These are phyloP conservation scores for Alitta virens DNA, from an alignment of 2,888 invertebrate genomes.

Conservation along the genomic window DNA sequence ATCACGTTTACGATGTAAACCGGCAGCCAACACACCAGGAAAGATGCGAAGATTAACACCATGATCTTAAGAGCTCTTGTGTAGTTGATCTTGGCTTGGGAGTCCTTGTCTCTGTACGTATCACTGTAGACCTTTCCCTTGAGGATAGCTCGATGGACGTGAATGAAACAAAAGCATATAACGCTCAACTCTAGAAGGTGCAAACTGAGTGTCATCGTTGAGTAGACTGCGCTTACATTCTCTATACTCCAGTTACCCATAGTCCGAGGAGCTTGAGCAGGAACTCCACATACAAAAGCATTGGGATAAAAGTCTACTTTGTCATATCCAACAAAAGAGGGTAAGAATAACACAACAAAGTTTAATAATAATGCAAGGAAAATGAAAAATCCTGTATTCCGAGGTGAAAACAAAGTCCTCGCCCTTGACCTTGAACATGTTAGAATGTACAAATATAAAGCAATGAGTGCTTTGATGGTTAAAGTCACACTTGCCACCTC, in stretches of 20 bases:
- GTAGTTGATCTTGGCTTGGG: conserved; percentile 12
- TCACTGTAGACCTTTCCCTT: conserved; percentile 12
- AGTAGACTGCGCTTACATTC: conserved; percentile 2
- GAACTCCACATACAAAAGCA: conserved; percentile 1
- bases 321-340: conserved; percentile 15
- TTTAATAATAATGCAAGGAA: conserved; percentile 20
- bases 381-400: conserved; percentile 8
- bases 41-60: conserved; percentile 17
- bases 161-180: conserved; percentile 18
- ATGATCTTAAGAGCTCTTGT: conserved; percentile 16
- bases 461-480: conserved; percentile 22
- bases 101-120: conserved; percentile 7
- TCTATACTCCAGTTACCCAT: not conserved
- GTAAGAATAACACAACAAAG: conserved; percentile 19
- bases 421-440: conserved; percentile 14
- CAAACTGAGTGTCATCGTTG: conserved; percentile 11
- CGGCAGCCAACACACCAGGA: conserved; percentile 25
- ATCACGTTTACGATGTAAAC: conserved; percentile 25
- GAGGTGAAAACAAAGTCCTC: conserved; percentile 8
- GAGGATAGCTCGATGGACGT: conserved; percentile 24
- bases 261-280: not conserved
- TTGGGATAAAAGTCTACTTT: conserved; percentile 26
- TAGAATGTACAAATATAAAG: conserved; percentile 19
- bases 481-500: conserved; percentile 23
- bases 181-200: conserved; percentile 21